A percentile compares a stretch with the other conserved stretches of the same genome.
Conservation (phyloP, 1,140 invertebrate genomes). For the Araneus ventricosus region DNA sequence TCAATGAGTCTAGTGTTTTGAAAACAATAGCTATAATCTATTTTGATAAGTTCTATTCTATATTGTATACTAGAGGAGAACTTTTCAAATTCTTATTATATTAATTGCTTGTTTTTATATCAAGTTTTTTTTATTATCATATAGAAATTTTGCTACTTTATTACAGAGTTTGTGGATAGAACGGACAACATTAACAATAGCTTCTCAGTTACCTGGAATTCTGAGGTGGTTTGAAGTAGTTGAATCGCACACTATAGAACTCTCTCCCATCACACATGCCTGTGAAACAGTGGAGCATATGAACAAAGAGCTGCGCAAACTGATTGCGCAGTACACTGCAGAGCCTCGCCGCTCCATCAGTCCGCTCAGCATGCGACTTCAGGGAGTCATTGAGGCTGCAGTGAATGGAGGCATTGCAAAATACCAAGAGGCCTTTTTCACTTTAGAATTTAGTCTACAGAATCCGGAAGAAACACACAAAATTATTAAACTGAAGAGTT, state of each 20-base stretch:
- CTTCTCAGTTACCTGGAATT: conserved; percentile 93
- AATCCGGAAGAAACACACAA: conserved; percentile 86
- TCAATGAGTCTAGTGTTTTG: no score
- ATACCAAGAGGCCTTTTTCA: conserved; percentile 95
- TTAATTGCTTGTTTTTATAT: not conserved
- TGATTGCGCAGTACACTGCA: conserved; percentile 88
- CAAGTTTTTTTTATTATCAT: not conserved
- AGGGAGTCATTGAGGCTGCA: conserved; percentile 95
- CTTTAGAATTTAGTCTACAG: conserved; percentile 87
- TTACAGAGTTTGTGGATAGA: conserved; percentile 95
- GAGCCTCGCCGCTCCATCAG: conserved; percentile 90
- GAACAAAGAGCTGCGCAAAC: conserved; percentile 89
- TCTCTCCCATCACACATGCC: conserved; percentile 94
- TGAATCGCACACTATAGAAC: conserved; percentile 87
- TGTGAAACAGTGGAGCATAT: conserved; percentile 95
- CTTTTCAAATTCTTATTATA: not conserved
- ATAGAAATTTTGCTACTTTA: not conserved
- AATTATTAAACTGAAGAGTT: conserved; percentile 86
- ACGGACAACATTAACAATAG: conserved; percentile 91
- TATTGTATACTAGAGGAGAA: no score
- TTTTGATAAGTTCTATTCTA: no score
- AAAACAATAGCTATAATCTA: no score
- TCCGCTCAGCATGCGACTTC: conserved; percentile 93
- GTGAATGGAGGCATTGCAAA: conserved; percentile 97
- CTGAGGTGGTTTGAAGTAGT: conserved; percentile 96